Percentiles rank a stretch among this genome's conserved stretches.
Evolutionary conservation across 2,113 vertebrate genomes (phyloP).

Genomic region (Sinosuthora webbiana): DNA sequence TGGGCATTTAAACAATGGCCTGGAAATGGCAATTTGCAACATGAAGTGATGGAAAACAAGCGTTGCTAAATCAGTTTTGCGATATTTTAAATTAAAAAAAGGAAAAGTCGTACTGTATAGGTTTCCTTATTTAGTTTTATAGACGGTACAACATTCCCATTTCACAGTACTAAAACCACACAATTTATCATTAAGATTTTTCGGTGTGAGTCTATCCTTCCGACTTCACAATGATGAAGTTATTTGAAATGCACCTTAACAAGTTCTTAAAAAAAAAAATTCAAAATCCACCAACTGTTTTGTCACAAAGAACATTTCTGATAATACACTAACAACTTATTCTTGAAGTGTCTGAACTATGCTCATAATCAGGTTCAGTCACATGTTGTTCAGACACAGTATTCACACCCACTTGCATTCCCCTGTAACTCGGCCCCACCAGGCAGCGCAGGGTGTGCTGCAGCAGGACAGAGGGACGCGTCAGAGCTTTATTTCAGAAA

Average conservation of each 20-base stretch:
- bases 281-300: background rate
- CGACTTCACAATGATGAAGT: background rate
- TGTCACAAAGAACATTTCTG: background rate
- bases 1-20: background rate
- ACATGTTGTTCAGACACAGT: background rate
- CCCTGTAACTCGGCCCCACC: background rate
- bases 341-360: background rate
- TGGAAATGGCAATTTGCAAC: background rate
- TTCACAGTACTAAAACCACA: background rate
- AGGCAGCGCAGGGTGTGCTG: background rate
- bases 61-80: background rate
- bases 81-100: background rate
- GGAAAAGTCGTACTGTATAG: rapidly evolving
- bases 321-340: background rate
- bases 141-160: background rate
- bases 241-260: background rate
- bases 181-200: rapidly evolving
- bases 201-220: background rate
- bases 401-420: background rate
- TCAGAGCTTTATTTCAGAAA: background rate
- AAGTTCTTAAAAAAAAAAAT: background rate
- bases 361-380: background rate
- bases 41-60: background rate
- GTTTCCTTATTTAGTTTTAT: background rate
- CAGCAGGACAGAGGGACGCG: rapidly evolving